Base-by-base conservation (phyloP, 2,797 vertebrate species). In the Psittacula derbiana region DNA sequence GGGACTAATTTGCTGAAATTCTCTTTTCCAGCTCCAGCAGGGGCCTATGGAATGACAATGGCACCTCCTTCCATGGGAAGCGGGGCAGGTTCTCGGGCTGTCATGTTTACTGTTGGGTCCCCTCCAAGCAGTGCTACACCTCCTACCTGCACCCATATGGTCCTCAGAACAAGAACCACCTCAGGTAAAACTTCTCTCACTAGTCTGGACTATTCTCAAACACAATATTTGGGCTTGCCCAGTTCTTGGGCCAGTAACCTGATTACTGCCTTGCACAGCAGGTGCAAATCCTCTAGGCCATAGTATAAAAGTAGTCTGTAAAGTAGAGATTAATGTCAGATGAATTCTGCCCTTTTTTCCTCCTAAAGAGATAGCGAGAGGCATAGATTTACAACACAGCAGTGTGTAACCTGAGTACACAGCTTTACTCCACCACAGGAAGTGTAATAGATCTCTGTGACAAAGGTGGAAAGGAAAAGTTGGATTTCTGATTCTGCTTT, bases 31-130 rank as follows among this genome's bases (percentile, higher is more conserved):
- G 98, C 98, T 96, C 99, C 99, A 50, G 98, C 98, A 94, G 99
- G 98, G 64, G 96, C 98, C 70, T 98, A 96, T 93, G 98, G 98
- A 86, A 92, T 98, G 60, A 80, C 95, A 17, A 72, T 96, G 74
- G 96, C 93, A 30, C 96, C 98, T 49, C 96, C 98, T 9, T 38
- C 93, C 61, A 87, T 98, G 85, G 96, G 75, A 27, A 95, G 98
- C 0, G 97, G 97, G 58, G 92, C 96, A 1, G 98, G 98, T 96
- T 98, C 99, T 40, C 98, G 98, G 33, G 98, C 98, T 30, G 99
- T 99, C 80, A 98, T 99, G 27, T 99, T 99, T 96, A 99, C 99
- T 2, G 99, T 99, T 60, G 99, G 99, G 28, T 99, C 99, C 25
- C 99, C 99, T 53, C 99, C 99, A 10, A 99, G 98, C 95, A 99